Percentiles rank a stretch among this genome's conserved stretches.
Evolutionary conservation across 2,888 invertebrate genomes (phyloP).

Genomic region (Patella caerulea): DNA sequence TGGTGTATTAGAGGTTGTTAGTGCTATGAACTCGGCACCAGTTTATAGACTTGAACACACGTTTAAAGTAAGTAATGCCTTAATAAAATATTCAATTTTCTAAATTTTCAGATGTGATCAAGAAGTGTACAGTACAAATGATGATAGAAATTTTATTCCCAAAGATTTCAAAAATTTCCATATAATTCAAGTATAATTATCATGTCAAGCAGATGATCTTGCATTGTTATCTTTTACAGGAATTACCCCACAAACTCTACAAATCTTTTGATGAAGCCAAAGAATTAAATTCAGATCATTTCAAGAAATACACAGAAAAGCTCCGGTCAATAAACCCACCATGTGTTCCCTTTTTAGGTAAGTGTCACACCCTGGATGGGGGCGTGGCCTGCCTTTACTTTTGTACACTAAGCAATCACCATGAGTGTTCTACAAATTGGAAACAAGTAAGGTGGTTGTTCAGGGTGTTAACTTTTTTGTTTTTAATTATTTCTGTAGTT

Average conservation of each 20-base stretch:
- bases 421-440: too few relatives aligned
- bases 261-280: slow-evolving; percentile 90
- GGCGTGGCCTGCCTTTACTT: too few relatives aligned
- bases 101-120: too few relatives aligned
- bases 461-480: too few relatives aligned
- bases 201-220: neutral
- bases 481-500: too few relatives aligned
- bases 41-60: slow-evolving; percentile 90
- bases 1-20: slow-evolving; percentile 93
- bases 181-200: too few relatives aligned
- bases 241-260: slow-evolving; percentile 74
- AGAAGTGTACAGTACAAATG: too few relatives aligned
- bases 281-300: slow-evolving; percentile 90
- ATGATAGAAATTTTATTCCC: too few relatives aligned
- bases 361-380: slow-evolving; percentile 23
- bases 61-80: slow-evolving; percentile 62
- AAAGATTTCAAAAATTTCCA: too few relatives aligned
- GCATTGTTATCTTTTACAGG: slow-evolving; percentile 46
- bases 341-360: slow-evolving; percentile 96
- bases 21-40: slow-evolving; percentile 92
- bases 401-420: too few relatives aligned
- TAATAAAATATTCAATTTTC: neutral
- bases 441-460: too few relatives aligned
- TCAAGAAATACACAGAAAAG: slow-evolving; percentile 92
- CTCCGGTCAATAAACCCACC: slow-evolving; percentile 97